Conservation (phyloP, 2,113 vertebrate genomes). For the Menura novaehollandiae region DNA sequence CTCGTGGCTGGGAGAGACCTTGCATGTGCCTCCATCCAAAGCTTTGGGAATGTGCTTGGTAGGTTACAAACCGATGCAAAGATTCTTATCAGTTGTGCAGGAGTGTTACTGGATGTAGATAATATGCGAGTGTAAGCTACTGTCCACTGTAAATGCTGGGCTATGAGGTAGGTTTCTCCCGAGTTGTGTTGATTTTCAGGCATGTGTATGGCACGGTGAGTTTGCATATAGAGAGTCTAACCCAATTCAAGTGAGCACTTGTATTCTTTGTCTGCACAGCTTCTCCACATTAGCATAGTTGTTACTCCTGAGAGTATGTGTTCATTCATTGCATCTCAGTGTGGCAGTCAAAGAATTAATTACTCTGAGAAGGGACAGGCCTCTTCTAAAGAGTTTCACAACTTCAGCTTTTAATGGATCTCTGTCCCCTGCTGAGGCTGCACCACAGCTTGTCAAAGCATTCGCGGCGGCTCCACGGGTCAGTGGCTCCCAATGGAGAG, state of each 20-base stretch:
- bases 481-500: conserved; percentile 49
- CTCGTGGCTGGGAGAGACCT: background rate
- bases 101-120: rapidly evolving
- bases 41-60: rapidly evolving
- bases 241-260: background rate
- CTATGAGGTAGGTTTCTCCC: background rate
- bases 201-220: background rate
- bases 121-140: rapidly evolving
- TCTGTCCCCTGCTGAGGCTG: conserved; percentile 58
- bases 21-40: rapidly evolving
- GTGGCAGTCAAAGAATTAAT: conserved; percentile 72
- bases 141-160: background rate
- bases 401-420: conserved; percentile 55
- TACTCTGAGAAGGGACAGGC: conserved; percentile 65
- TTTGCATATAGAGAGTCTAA: background rate
- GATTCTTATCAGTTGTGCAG: rapidly evolving
- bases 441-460: conserved; percentile 66
- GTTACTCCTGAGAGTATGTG: conserved; percentile 45
- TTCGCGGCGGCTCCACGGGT: conserved; percentile 49
- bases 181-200: background rate
- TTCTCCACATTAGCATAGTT: background rate
- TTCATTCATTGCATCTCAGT: conserved; percentile 56
- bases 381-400: conserved; percentile 65
- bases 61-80: rapidly evolving
- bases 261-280: background rate